These are phyloP conservation scores for Muntiacus reevesi DNA, from an alignment of 2,113 vertebrate genomes.

Conservation along the genomic window DNA sequence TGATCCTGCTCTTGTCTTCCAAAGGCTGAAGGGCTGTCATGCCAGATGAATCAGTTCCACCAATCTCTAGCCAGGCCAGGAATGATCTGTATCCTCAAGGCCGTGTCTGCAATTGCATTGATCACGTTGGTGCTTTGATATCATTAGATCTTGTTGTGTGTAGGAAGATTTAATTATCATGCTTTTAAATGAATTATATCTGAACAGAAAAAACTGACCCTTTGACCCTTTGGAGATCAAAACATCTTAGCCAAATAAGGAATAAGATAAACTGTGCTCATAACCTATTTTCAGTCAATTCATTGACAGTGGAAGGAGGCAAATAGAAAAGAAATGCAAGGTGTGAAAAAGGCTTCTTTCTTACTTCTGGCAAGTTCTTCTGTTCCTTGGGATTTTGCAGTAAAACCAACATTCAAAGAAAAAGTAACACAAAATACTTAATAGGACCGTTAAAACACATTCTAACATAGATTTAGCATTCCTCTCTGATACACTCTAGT, in stretches of 20 bases:
- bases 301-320: not conserved
- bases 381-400: not conserved
- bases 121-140: not conserved
- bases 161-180: not conserved
- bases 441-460: not conserved
- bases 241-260: not conserved
- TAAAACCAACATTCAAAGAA: not conserved
- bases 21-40: not conserved
- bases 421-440: not conserved
- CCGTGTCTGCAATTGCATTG: too few relatives aligned
- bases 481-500: not conserved
- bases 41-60: not conserved
- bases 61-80: not conserved
- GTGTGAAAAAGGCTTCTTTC: not conserved
- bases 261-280: not conserved
- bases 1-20: fast-evolving
- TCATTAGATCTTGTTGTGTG: not conserved
- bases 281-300: not conserved
- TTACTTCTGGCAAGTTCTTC: not conserved
- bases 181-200: not conserved
- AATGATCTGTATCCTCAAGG: not conserved
- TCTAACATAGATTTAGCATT: not conserved
- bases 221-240: not conserved
- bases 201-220: not conserved
- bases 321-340: not conserved